These are phyloP conservation scores for Felis chaus DNA, from an alignment of 2,113 vertebrate genomes.

Conservation along the genomic window DNA sequence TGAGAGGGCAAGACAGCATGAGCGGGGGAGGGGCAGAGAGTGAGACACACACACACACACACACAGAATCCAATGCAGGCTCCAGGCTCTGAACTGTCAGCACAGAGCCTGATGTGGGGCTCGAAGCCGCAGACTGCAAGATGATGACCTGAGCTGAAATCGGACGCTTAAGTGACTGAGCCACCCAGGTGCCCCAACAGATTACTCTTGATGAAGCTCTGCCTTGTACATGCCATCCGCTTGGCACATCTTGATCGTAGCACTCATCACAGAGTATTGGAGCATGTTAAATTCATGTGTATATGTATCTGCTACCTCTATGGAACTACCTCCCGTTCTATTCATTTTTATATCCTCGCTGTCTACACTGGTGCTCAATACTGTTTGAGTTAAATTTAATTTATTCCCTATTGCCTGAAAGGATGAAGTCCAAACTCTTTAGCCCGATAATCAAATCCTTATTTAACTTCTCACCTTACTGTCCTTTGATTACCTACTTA, in stretches of 20 bases:
- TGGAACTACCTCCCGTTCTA: not conserved
- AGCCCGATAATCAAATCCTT: slow-evolving; percentile 8
- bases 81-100: no score
- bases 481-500: slow-evolving; percentile 38
- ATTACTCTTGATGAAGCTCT: not conserved
- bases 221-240: not conserved
- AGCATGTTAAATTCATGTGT: not conserved
- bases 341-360: not conserved
- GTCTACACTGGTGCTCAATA: not conserved
- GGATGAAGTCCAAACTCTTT: not conserved
- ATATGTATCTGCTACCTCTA: not conserved
- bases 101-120: no score
- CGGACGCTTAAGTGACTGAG: no score
- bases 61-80: no score
- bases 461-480: slow-evolving; percentile 36
- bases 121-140: no score
- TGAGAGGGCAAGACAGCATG: no score
- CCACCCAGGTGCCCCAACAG: no score
- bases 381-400: not conserved
- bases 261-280: not conserved
- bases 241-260: not conserved
- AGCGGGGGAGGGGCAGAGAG: no score
- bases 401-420: not conserved
- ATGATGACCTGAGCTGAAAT: no score
- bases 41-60: no score